Conservation (phyloP, 2,797 vertebrate genomes). For the Anableps anableps region DNA sequence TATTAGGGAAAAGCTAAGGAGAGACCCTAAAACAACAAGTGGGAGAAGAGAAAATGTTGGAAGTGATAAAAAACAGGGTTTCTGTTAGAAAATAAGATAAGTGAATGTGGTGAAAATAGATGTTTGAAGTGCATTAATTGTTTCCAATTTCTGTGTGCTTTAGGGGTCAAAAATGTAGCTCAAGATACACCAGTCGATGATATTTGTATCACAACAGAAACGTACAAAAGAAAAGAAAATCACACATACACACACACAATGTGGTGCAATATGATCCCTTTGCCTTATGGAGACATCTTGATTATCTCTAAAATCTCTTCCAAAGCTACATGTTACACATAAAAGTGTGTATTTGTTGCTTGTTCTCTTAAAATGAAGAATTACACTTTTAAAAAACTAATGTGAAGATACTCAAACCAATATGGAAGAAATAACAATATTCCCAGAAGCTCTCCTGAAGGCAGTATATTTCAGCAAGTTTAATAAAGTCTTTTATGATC, state of each 20-base stretch:
- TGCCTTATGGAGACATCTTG: not conserved
- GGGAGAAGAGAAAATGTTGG: constrained; percentile 36
- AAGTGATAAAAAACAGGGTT: constrained; percentile 29
- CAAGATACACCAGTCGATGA: constrained; percentile 7
- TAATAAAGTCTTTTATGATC: constrained; percentile 11
- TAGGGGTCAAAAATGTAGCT: constrained; percentile 24
- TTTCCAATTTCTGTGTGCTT: constrained; percentile 31
- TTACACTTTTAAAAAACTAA: not conserved
- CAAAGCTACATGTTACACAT: not conserved
- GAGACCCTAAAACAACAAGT: constrained; percentile 51
- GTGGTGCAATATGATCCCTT: not conserved
- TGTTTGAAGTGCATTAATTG: constrained; percentile 34
- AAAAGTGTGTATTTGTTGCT: not conserved
- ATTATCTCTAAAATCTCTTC: not conserved
- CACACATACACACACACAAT: not conserved
- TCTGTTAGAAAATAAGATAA: constrained; percentile 40
- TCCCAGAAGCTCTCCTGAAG: not conserved
- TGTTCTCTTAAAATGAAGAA: not conserved
- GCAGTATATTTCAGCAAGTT: not conserved
- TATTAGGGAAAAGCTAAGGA: constrained; percentile 36
- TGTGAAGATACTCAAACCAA: not conserved
- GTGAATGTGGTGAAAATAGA: constrained; percentile 12
- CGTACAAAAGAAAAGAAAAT: too few relatives aligned
- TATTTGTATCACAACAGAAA: too few relatives aligned
- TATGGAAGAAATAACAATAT: not conserved